Percentiles rank a stretch among this genome's conserved stretches.
These are phyloP conservation scores for Anomalospiza imberbis DNA, from an alignment of 2,797 vertebrate genomes.

Conservation along the genomic window DNA sequence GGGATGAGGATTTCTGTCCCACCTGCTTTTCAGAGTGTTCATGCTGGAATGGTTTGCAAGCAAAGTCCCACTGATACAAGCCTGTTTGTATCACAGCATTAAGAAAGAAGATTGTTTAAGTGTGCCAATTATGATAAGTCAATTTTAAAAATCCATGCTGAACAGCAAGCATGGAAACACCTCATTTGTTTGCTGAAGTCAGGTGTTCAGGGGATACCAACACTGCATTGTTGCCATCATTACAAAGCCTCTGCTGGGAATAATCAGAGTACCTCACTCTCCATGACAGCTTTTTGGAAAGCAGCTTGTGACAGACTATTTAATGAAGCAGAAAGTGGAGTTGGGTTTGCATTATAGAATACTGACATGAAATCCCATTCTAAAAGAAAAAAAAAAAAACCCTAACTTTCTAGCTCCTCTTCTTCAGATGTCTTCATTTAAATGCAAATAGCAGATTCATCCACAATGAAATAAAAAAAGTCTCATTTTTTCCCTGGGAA, in stretches of 20 bases:
- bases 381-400: background rate
- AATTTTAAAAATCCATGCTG: background rate
- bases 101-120: background rate
- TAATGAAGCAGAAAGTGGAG: constrained; percentile 24
- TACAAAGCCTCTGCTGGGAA: background rate
- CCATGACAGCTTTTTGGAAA: background rate
- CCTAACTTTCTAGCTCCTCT: constrained; percentile 16
- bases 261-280: background rate
- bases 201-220: background rate
- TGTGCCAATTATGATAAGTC: background rate
- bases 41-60: background rate
- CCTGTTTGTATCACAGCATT: background rate
- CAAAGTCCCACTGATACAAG: background rate
- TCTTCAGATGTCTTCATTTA: constrained; percentile 64
- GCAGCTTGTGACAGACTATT: background rate
- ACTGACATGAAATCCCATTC: constrained; percentile 37
- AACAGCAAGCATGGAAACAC: background rate
- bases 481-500: constrained; percentile 2
- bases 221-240: background rate
- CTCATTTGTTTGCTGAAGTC: background rate
- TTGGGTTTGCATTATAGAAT: background rate
- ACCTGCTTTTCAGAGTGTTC: background rate
- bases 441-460: constrained; percentile 64
- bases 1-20: background rate
- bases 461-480: constrained; percentile 20